phyloP scores from a whole-genome alignment of 2,113 vertebrate genomes.

The Heterotis niloticus region DNA sequence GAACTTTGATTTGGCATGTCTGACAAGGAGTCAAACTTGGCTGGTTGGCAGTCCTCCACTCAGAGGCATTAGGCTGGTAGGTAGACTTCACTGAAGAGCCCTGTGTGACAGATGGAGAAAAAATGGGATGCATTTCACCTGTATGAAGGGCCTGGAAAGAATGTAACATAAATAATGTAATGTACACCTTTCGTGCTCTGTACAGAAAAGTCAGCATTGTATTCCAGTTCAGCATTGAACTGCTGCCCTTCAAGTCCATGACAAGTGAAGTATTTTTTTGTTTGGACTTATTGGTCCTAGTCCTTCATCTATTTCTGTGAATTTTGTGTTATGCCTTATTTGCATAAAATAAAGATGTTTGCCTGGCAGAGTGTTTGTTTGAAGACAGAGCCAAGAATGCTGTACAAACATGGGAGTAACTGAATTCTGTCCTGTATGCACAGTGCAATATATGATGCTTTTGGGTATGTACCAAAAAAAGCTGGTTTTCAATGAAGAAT shows the following conservation, averaged over 20 bases:
- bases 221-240: not conserved
- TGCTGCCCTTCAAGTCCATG: not conserved
- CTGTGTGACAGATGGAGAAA: not conserved
- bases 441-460: not conserved
- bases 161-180: not conserved
- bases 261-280: not conserved
- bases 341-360: not conserved
- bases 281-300: not conserved
- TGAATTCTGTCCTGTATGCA: not conserved
- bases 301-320: not conserved
- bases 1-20: not conserved
- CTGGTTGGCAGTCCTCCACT: not conserved
- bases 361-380: not conserved
- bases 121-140: constrained; percentile 1
- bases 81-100: not conserved
- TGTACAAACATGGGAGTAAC: not conserved
- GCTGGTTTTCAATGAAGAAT: too few relatives aligned
- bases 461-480: too few relatives aligned
- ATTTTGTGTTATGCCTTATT: constrained; percentile 1
- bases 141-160: not conserved
- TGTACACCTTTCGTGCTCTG: not conserved
- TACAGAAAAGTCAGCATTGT: not conserved
- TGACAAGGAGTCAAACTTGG: not conserved
- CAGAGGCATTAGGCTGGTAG: not conserved
- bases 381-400: not conserved